Conservation (phyloP, 2,797 vertebrate species). For the Sardinella longiceps region DNA sequence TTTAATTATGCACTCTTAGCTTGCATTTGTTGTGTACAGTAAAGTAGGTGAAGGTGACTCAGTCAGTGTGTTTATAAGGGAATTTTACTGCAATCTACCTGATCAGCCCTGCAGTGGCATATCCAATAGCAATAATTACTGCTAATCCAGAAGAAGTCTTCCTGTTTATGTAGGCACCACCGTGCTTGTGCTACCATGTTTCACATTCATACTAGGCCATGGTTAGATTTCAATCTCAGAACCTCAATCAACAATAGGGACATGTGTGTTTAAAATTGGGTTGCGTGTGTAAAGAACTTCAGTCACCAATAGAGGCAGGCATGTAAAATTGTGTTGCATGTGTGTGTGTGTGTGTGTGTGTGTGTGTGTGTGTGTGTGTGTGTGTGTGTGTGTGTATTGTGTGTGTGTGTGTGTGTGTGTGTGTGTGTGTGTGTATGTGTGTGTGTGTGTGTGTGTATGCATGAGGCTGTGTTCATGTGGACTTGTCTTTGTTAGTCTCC, state of each 20-base stretch:
- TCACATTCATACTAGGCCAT: background rate
- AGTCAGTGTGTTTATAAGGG: too few species aligned
- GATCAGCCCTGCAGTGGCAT: background rate
- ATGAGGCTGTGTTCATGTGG: conserved; percentile 14
- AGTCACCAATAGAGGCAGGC: too few species aligned
- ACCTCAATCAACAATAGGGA: too few species aligned
- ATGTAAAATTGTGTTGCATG: background rate
- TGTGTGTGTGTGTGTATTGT: background rate
- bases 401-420: background rate
- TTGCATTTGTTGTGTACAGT: too few species aligned
- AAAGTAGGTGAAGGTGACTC: background rate
- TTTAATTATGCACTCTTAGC: background rate
- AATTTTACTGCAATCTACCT: too few species aligned
- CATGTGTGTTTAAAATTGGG: too few species aligned
- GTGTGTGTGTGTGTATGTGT: conserved; percentile 10
- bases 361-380: background rate
- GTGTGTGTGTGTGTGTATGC: background rate
- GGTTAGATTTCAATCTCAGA: too few species aligned
- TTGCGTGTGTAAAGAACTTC: too few species aligned
- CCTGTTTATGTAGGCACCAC: background rate
- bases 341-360: conserved; percentile 24
- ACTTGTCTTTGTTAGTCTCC: background rate
- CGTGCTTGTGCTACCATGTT: background rate
- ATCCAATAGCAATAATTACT: background rate
- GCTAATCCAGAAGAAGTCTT: background rate